Evolutionary conservation across 2,888 invertebrate species (phyloP).

Genomic region (Drosophila subquinaria): DNA sequence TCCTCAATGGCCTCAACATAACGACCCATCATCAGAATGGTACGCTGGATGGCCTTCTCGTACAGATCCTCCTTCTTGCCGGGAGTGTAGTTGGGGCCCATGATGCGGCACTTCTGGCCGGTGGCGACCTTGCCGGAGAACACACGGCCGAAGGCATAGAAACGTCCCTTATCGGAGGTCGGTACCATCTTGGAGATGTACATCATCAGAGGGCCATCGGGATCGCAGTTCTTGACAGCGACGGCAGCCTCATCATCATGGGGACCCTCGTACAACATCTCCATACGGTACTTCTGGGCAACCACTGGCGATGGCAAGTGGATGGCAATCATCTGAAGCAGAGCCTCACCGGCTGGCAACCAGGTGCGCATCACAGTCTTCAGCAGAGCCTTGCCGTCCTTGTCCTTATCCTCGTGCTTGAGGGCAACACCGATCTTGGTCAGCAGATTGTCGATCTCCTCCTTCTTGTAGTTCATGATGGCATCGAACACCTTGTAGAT

Average conservation of each 20-base stretch:
- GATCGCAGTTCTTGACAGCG: conserved; percentile 96
- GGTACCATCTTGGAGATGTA: conserved; percentile 99
- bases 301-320: conserved; percentile 99
- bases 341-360: conserved; percentile 99
- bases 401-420: conserved; percentile 97
- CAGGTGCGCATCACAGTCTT: conserved; percentile 99
- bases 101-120: conserved; percentile 97
- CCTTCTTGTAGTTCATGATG: conserved; percentile 97
- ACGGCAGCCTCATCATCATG: conserved; percentile 97
- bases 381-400: conserved; percentile 97
- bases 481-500: conserved; percentile 96
- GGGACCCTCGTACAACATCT: conserved; percentile 99
- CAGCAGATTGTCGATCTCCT: conserved; percentile 94
- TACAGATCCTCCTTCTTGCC: conserved; percentile 99
- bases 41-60: conserved; percentile 99
- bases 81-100: conserved; percentile 99
- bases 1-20: conserved; percentile 99
- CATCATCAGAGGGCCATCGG: conserved; percentile 99
- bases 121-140: conserved; percentile 98
- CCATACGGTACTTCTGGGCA: conserved; percentile 99
- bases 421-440: conserved; percentile 96
- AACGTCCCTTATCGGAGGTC: conserved; percentile 99
- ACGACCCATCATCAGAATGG: conserved; percentile 99
- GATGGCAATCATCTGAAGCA: conserved; percentile 99
- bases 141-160: conserved; percentile 99